Evolutionary conservation across 2,888 invertebrate genomes (phyloP).

Genomic region (Liodrosophila aerea): DNA sequence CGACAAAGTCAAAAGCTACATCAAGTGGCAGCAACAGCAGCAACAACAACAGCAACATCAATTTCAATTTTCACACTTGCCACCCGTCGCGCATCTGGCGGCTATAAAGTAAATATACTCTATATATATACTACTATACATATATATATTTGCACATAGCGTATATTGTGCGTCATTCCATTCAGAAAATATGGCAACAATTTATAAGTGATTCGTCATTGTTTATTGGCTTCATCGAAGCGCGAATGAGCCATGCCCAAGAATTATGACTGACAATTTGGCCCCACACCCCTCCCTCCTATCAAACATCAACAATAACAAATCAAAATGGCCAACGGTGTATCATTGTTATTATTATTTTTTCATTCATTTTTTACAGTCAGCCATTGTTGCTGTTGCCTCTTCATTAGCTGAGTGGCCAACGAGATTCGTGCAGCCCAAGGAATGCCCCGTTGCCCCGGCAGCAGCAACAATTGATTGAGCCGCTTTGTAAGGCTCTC

Average conservation of each 20-base stretch:
- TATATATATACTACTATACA: neutral
- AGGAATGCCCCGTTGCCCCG: constrained; percentile 19
- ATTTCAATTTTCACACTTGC: constrained; percentile 74
- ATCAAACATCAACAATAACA: constrained; percentile 33
- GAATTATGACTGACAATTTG: constrained; percentile 72
- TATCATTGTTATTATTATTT: constrained; percentile 10
- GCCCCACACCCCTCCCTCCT: constrained; percentile 4
- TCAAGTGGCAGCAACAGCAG: constrained; percentile 7
- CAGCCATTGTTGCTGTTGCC: constrained; percentile 8
- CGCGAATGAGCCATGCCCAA: constrained; percentile 56
- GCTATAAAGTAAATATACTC: neutral
- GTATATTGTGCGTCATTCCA: constrained; percentile 39
- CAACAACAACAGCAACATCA: constrained; percentile 63
- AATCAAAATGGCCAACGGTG: constrained; percentile 31
- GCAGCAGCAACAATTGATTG: neutral
- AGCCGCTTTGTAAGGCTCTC: constrained; percentile 1
- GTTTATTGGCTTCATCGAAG: constrained; percentile 77
- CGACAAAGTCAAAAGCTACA: constrained; percentile 46
- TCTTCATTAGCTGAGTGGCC: constrained; percentile 54
- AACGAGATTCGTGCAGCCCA: constrained; percentile 24
- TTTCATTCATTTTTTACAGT: neutral
- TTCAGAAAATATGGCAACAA: constrained; percentile 71
- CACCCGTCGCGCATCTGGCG: neutral
- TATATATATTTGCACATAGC: constrained; percentile 12
- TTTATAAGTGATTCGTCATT: constrained; percentile 80